A percentile compares a stretch with the other conserved stretches of the same genome.
Evolutionary conservation across 2,113 vertebrate genomes (phyloP).

Genomic region (Pachypanchax playfairii): DNA sequence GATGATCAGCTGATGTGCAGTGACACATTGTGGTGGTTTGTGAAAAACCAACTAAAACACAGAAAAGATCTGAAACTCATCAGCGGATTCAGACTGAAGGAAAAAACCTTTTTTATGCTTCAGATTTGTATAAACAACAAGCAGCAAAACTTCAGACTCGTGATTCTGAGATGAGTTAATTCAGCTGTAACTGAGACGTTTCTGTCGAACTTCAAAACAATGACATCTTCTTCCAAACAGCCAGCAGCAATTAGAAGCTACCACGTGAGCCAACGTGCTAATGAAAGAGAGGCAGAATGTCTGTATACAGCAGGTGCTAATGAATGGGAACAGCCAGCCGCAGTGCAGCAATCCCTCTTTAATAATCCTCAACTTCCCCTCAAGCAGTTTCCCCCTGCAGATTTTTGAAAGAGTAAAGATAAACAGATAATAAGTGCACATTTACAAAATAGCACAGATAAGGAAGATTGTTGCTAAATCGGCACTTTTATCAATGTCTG

Average conservation of each 20-base stretch:
- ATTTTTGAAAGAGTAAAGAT: conserved; percentile 4
- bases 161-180: not conserved
- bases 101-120: too few species aligned
- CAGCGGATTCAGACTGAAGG: too few species aligned
- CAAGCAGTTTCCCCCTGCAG: conserved; percentile 42
- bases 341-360: conserved; percentile 27
- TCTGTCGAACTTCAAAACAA: not conserved
- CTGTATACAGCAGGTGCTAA: conserved; percentile 55
- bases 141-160: too few species aligned
- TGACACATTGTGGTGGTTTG: too few species aligned
- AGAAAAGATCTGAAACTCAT: too few species aligned
- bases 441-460: not conserved
- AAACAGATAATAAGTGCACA: not conserved
- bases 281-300: conserved; percentile 48
- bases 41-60: too few species aligned
- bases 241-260: conserved; percentile 30
- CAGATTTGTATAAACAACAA: too few species aligned
- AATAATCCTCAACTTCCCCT: conserved; percentile 39
- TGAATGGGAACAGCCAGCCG: conserved; percentile 46
- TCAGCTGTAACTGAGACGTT: not conserved
- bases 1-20: too few species aligned
- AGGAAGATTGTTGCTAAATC: too few species aligned
- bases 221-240: not conserved
- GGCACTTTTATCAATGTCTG: conserved; percentile 7
- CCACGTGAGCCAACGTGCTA: conserved; percentile 38